These are phyloP conservation scores for Simalia tracyae DNA, from an alignment of 2,797 vertebrate species.

Conservation along the genomic window DNA sequence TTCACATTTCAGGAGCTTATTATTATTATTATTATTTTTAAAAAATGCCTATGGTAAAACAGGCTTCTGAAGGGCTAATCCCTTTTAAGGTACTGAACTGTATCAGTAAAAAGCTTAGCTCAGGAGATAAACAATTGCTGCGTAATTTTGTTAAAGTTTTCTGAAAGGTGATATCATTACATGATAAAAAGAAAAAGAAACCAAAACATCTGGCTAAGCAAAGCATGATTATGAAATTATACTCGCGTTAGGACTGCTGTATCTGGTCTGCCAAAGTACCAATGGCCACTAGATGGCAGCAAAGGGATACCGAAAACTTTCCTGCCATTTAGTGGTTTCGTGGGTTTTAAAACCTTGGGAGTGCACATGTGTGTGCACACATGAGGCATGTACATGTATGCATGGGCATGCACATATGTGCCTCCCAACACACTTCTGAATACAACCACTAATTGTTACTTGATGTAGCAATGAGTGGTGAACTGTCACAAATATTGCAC, in stretches of 20 bases:
- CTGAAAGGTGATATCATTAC: conserved; percentile 30
- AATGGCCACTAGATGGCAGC: not conserved
- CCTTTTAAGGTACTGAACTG: not conserved
- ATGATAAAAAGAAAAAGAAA: conserved; percentile 41
- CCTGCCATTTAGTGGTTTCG: too few relatives aligned
- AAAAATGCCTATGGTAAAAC: not conserved
- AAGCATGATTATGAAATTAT: conserved; percentile 21
- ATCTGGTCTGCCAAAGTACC: not conserved
- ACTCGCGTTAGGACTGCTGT: not conserved
- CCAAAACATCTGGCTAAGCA: conserved; percentile 34
- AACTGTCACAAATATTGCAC: not conserved
- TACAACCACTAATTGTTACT: not conserved
- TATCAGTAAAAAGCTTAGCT: not conserved
- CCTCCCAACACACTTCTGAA: not conserved
- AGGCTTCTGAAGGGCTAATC: not conserved
- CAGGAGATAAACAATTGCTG: not conserved
- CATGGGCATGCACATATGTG: not conserved
- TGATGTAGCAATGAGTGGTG: not conserved
- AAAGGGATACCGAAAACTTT: too few relatives aligned
- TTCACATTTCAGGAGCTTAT: not conserved
- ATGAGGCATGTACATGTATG: conserved; percentile 23
- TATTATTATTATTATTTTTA: not conserved
- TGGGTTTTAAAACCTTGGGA: too few relatives aligned
- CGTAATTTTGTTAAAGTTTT: conserved; percentile 18
- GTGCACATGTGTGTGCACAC: too few relatives aligned